phyloP scores from a whole-genome alignment of 2,888 invertebrate species.

The Ephialtes manifestator region DNA sequence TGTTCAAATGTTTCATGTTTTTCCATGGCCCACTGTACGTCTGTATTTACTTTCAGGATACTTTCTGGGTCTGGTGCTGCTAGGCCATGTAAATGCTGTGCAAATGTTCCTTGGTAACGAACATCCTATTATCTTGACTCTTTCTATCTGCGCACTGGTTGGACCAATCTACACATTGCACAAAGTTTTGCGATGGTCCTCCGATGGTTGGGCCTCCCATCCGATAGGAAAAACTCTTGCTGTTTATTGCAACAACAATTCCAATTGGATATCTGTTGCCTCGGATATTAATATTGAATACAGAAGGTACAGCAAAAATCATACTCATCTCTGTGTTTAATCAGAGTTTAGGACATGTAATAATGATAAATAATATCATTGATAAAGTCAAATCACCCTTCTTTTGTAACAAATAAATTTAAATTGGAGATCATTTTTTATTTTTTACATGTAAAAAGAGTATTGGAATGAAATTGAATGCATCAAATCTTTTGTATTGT shows the following conservation, averaged over 20 bases:
- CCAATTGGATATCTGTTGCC: slow-evolving; percentile 91
- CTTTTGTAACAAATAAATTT: too few species aligned
- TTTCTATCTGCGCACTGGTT: slow-evolving; percentile 85
- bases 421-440: too few species aligned
- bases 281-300: slow-evolving; percentile 91
- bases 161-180: slow-evolving; percentile 87
- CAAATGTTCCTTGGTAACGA: slow-evolving; percentile 81
- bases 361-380: not conserved
- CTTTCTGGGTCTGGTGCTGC: slow-evolving; percentile 87
- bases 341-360: not conserved
- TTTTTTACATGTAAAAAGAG: too few species aligned
- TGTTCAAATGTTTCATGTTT: not conserved
- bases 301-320: slow-evolving; percentile 87
- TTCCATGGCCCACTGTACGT: slow-evolving; percentile 8
- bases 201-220: slow-evolving; percentile 90
- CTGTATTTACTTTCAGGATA: slow-evolving; percentile 86
- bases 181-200: slow-evolving; percentile 90
- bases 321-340: not conserved
- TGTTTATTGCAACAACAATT: slow-evolving; percentile 89
- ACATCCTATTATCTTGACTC: slow-evolving; percentile 84
- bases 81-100: slow-evolving; percentile 81
- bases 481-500: too few species aligned
- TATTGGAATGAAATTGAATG: too few species aligned
- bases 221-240: slow-evolving; percentile 91
- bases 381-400: too few species aligned